Evolutionary conservation across 2,888 invertebrate species (phyloP).

Genomic region (Nezara viridula): DNA sequence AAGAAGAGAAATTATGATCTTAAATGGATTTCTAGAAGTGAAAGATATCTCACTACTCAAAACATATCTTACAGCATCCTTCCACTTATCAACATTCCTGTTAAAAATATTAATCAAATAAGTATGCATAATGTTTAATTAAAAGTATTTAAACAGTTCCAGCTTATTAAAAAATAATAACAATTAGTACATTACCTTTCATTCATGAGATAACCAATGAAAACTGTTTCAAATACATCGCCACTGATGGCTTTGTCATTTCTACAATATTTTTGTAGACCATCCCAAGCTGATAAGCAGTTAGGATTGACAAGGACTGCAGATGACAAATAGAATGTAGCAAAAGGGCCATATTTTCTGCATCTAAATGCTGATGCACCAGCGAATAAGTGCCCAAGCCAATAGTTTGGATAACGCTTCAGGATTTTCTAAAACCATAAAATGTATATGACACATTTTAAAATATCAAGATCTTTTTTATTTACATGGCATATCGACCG

Average conservation of each 20-base stretch:
- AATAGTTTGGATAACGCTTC: slow-evolving; percentile 37
- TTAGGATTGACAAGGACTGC: slow-evolving; percentile 39
- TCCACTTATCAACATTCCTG: slow-evolving; percentile 47
- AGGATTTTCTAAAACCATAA: slow-evolving; percentile 31
- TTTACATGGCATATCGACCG: background rate
- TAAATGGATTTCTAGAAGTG: slow-evolving; percentile 23
- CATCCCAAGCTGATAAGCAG: slow-evolving; percentile 38
- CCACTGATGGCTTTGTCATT: background rate
- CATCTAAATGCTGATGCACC: slow-evolving; percentile 34
- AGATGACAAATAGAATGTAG: slow-evolving; percentile 20
- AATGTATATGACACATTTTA: background rate
- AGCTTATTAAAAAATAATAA: background rate
- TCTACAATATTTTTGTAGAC: slow-evolving; percentile 44
- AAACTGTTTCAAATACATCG: slow-evolving; percentile 6
- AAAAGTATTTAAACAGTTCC: background rate
- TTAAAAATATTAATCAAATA: background rate
- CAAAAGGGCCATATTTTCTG: background rate
- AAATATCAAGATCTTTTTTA: background rate
- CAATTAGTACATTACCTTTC: slow-evolving; percentile 32
- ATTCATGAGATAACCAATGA: background rate
- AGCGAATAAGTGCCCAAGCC: background rate
- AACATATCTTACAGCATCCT: slow-evolving; percentile 23
- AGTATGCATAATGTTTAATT: background rate
- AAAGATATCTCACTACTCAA: background rate
- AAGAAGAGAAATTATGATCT: slow-evolving; percentile 6